Base-by-base conservation (phyloP, 2,888 invertebrate species). In the Pimpla rufipes region DNA sequence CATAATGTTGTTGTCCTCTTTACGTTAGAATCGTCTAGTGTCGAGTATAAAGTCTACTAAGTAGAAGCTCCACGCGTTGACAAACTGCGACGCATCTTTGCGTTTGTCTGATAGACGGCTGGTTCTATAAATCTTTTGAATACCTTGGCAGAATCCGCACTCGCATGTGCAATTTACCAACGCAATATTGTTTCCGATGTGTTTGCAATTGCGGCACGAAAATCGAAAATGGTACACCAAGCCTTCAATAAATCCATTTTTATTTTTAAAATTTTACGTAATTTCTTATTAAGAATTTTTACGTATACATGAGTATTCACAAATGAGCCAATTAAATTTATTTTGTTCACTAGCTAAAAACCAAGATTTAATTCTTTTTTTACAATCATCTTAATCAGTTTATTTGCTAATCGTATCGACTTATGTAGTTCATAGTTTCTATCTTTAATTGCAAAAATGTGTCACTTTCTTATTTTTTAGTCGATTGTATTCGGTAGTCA, bases 1-100 rank as follows among this genome's bases (percentile, higher is more conserved):
- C 67, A 47, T 55, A 40, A 68, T 4, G 35, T n/a, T 23, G n/a
- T 45, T 77, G 23, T 50, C 52, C 68, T 77, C 59, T 79, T 79
- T 83, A 66, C 66, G 35, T 57, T 57, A 40, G 52, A 10, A 52
- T 42, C 47, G 55, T 59, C 37, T 21, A 6, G 57, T 55, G 7
- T 23, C 13, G 23, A 21, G 70, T 7, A 40, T 40, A 23, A 8
- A 16, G 18, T 35, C 35, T 4, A 42, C 42, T 3, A 40, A 50
- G 6, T n/a, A 13, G n/a, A 7, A 13, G 13, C 37, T 35, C 6
- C 21, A 21, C 37, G 55, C 40, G 37, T 70, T 40, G n/a, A 71
- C 40, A 37, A 37, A 37, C 21, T 52, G 18, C 50, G 52, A 47
- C 35, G 18, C 16, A 23, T 37, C 52, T 37, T 47, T 35, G 11